Conservation (phyloP, 1,140 invertebrate species). For the Anastrepha obliqua region DNA sequence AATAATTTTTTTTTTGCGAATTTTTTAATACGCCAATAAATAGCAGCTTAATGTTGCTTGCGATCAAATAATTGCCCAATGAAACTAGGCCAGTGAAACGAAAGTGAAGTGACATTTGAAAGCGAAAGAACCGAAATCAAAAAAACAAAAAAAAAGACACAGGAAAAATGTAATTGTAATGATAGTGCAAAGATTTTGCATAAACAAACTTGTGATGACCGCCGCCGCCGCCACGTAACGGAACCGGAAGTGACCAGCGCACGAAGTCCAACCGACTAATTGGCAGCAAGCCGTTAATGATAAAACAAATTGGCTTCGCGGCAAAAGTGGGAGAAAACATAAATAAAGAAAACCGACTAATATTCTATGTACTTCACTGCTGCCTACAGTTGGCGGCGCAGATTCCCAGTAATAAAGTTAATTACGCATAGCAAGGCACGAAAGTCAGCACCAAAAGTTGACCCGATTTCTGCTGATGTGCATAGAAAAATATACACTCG, state of each 20-base stretch:
- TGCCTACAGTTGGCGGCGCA: background rate
- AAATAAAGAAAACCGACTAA: background rate
- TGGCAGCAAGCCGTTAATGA: background rate
- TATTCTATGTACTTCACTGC: background rate
- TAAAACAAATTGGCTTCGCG: background rate
- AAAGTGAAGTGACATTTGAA: conserved; percentile 9
- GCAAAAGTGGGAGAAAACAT: background rate
- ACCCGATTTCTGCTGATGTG: background rate
- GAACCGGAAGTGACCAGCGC: background rate
- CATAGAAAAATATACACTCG: too few relatives aligned
- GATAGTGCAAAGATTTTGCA: background rate
- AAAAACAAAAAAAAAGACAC: background rate
- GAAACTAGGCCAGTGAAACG: background rate
- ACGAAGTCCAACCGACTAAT: background rate
- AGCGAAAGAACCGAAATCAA: background rate
- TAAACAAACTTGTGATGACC: background rate
- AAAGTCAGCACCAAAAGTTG: background rate
- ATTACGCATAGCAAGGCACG: background rate
- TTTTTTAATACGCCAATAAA: background rate
- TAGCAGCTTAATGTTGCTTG: background rate
- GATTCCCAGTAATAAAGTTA: background rate
- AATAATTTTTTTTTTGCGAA: background rate
- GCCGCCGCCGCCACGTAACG: background rate
- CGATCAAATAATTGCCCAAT: background rate
- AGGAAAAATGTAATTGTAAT: background rate